Conservation (phyloP, 2,888 invertebrate genomes). For the Diaprepes abbreviatus region DNA sequence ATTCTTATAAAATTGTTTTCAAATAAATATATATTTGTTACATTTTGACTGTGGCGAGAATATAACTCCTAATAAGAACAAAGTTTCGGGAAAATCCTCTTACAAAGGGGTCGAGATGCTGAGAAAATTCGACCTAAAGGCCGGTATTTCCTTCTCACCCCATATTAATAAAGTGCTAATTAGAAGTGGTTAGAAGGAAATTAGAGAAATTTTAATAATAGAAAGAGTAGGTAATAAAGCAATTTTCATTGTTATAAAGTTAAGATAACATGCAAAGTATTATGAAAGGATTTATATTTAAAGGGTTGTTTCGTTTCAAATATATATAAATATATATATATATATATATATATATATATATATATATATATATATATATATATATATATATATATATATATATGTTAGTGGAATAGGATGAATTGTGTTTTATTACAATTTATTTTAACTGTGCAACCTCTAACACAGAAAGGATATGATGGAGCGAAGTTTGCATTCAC, state of each 20-base stretch:
- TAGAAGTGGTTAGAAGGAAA: conserved; percentile 6
- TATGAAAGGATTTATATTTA: too few relatives aligned
- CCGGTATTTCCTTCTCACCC: conserved; percentile 28
- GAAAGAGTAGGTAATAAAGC: background rate
- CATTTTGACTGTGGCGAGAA: background rate
- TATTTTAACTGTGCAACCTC: too few relatives aligned
- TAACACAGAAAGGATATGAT: too few relatives aligned
- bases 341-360: too few relatives aligned
- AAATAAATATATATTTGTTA: background rate
- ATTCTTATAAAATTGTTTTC: too few relatives aligned
- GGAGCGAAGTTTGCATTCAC: too few relatives aligned
- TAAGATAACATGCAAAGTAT: background rate
- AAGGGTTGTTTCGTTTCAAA: too few relatives aligned
- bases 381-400: too few relatives aligned
- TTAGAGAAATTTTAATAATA: conserved; percentile 14
- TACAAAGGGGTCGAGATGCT: conserved; percentile 17
- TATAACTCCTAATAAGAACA: background rate
- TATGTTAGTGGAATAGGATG: too few relatives aligned
- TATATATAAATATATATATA: too few relatives aligned
- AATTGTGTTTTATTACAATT: too few relatives aligned
- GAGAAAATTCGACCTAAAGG: conserved; percentile 20
- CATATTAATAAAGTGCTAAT: conserved; percentile 29
- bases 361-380: too few relatives aligned
- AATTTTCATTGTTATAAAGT: background rate
- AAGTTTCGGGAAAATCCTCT: conserved; percentile 17